Base-by-base conservation (phyloP, 2,797 vertebrate genomes). In the Aeoliscus strigatus region DNA sequence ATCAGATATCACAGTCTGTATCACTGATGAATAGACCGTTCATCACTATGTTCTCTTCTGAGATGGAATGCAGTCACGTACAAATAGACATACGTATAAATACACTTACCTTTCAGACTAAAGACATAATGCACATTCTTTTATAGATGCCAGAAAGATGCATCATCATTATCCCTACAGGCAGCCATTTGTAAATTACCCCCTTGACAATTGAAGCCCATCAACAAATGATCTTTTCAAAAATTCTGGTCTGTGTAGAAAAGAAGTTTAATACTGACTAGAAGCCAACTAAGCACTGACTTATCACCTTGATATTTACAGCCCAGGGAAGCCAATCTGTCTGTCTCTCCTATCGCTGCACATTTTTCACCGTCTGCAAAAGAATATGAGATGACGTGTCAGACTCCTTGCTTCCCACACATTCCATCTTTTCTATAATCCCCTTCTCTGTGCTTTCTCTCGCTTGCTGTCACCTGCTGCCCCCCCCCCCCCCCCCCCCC, bases 221-320 rank as follows among this genome's bases (percentile, higher is more conserved):
- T 75, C 66, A 73, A 28, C 55, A 52, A 14, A 41, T 54, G 74
- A 80, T 74, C 72, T 78, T 79, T 75, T 70, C 51, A 62, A 43
- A 70, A 60, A 42, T 3, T 57, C 48, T 36, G 9, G 23, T 51
- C 30, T 54, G 35, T 41, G 65, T 74, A 62, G 60, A 24, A 60
- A 44, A 27, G 11, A 13, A 71, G 46, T 58, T 70, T 48, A 42
- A 68, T 60, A 29, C 66, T 57, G 69, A 68, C 37, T 8, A 25
- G 52, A 68, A 48, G 70, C 72, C 65, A 65, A 44, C 56, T n/a
- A n/a, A 16, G 11, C 11, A 2, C 47, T 50, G 57, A 72, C 68
- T 68, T 75, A 59, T 81, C 77, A 73, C 54, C 61, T 73, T 26
- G 60, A 27, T 44, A 62, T 72, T 78, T 75, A 64, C 69, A 40